Evolutionary conservation across 1,140 invertebrate genomes (phyloP).

Genomic region (Aphelenchoides fujianensis): DNA sequence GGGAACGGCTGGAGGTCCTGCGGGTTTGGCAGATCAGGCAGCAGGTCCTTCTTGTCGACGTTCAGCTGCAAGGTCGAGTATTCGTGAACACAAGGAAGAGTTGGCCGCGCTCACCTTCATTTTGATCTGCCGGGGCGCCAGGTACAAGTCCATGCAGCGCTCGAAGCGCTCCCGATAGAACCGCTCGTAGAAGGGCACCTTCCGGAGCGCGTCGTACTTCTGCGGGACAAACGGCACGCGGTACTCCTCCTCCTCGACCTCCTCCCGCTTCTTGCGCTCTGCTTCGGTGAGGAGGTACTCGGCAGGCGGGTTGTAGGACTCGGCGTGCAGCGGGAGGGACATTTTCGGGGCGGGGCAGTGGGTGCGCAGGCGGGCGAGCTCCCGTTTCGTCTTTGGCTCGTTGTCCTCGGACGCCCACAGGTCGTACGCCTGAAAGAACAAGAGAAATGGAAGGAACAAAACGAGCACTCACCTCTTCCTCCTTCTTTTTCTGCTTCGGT

Average conservation of each 20-base stretch:
- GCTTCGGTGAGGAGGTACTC: conserved; percentile 89
- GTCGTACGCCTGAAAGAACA: conserved; percentile 64
- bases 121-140: conserved; percentile 88
- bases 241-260: conserved; percentile 80
- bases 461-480: conserved; percentile 60
- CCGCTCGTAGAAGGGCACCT: conserved; percentile 79
- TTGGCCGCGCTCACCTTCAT: conserved; percentile 73
- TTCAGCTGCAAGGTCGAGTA: conserved; percentile 72
- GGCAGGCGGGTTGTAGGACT: conserved; percentile 94
- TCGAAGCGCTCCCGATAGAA: conserved; percentile 89
- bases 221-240: conserved; percentile 87
- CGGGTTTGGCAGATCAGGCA: conserved; percentile 90
- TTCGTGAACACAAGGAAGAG: too few relatives aligned
- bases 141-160: conserved; percentile 89
- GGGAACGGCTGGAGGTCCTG: conserved; percentile 96
- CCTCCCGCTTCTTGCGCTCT: conserved; percentile 71
- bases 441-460: conserved; percentile 1
- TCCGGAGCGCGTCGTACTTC: conserved; percentile 76
- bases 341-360: conserved; percentile 87
- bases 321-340: conserved; percentile 81
- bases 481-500: conserved; percentile 59
- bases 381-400: conserved; percentile 62
- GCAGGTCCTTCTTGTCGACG: conserved; percentile 83
- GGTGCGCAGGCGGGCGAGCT: conserved; percentile 61
- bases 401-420: conserved; percentile 68